Evolutionary conservation across 2,888 invertebrate genomes (phyloP), one percentile per base, ranked within the genome.

Genomic region (Mayetiola destructor): DNA sequence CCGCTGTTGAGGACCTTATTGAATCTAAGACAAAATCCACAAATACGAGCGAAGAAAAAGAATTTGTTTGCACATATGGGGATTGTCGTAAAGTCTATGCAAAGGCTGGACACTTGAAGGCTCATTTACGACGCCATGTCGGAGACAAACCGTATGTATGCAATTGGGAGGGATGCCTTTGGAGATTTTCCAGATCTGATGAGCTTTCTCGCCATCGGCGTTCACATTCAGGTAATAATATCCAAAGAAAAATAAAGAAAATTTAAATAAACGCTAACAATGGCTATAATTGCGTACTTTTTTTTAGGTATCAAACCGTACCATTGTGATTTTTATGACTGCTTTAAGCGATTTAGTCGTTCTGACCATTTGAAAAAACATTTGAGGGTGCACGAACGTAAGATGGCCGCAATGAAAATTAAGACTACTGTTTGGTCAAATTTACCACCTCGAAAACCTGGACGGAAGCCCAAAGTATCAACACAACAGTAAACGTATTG

Each of bases 191-290:
- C 18, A 78, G 95, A 58, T 94, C 94, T 0, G 95, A 95, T 69
- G 95, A 95, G 72, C 73, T 95, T 61, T 90, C 93, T 2, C 79
- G 95, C 20, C 95, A 95, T 69, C 82, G 88, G 57, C 80, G 95
- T 61, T 93, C 92, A n/a, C 95, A 95, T 72, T 92, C 92, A 0
- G 95, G 95, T n/a, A n/a, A n/a, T n/a, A n/a, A n/a, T n/a, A n/a
- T n/a, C n/a, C n/a, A n/a, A n/a, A n/a, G n/a, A n/a, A n/a, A n/a
- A n/a, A n/a, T n/a, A n/a, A n/a, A n/a, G n/a, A n/a, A n/a, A n/a
- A n/a, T n/a, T n/a, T n/a, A n/a, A n/a, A n/a, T n/a, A n/a, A n/a
- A n/a, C n/a, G n/a, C n/a, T n/a, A n/a, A n/a, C n/a, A n/a, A n/a
- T n/a, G n/a, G n/a, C n/a, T n/a, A n/a, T n/a, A n/a, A n/a, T n/a